Evolutionary conservation across 2,888 invertebrate genomes (phyloP), one percentile per base, ranked within the genome.

Genomic region (Apocheima hispidaria): DNA sequence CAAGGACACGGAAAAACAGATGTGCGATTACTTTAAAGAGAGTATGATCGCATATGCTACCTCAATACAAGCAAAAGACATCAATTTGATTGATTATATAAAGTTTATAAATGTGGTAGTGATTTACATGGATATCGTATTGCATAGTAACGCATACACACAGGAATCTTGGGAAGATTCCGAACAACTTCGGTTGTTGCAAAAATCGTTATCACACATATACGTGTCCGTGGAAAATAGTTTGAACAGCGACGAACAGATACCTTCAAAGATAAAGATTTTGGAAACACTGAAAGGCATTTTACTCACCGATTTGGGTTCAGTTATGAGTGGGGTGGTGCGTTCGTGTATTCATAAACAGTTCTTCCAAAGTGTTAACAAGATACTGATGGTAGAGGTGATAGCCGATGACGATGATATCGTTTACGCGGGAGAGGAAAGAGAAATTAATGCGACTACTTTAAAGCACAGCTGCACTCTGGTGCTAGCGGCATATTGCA

Each of bases 401-500:
- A 63, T 70, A 58, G 60, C 69, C 9, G 79, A 83, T 14, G 86
- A 86, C 23, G 81, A 76, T 1, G 85, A 86, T 7, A 53, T 76
- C 1, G 72, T 73, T 7, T 79, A 76, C 28, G 83, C 80, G 61
- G 82, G 76, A n/a, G 86, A 86, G 40, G 88, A 90, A 28, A 73
- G 78, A 2, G 86, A 89, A 62, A 75, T 82, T 55, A 82, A 79
- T 57, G 66, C 73, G 16, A 73, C 77, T 10, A 76, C 79, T 35
- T 69, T 90, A 26, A 91, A 86, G 71, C 82, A 84, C 52, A 79
- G 83, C 48, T 84, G 87, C 60, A 75, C 89, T 5, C 77, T 78
- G 51, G 67, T 87, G 7, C 72, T 93, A 10, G 86, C 90, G 5
- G 83, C 86, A 2, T 92, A 88, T 69, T 90, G 91, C 66, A 82